A percentile compares a stretch with the other conserved stretches of the same genome.
Evolutionary conservation across 2,113 vertebrate species (phyloP).

Genomic region (Sylvietta virens): DNA sequence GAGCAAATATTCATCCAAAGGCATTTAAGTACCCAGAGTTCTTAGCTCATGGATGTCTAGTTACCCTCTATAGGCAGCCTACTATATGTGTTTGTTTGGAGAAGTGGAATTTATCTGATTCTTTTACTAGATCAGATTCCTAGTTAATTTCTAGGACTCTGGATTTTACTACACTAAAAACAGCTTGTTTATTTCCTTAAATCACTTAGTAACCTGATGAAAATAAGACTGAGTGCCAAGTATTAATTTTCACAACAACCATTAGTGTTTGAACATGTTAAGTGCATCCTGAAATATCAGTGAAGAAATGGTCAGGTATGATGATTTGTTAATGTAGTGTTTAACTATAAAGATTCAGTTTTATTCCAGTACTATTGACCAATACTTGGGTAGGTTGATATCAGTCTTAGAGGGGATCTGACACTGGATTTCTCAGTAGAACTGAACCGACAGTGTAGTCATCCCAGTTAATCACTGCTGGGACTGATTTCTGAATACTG

Average conservation of each 20-base stretch:
- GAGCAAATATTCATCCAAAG: background rate
- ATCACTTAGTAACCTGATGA: background rate
- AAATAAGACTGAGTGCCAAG: background rate
- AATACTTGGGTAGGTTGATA: background rate
- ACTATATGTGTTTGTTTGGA: background rate
- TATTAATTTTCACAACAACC: background rate
- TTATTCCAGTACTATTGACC: background rate
- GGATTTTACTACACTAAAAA: background rate
- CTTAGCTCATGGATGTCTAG: background rate
- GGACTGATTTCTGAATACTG: background rate
- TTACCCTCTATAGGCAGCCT: background rate
- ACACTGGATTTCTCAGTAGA: background rate
- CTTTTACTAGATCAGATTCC: background rate
- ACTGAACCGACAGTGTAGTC: background rate
- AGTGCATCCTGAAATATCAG: background rate
- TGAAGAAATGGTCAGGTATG: background rate
- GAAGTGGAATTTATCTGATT: background rate
- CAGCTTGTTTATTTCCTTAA: background rate
- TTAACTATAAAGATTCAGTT: background rate
- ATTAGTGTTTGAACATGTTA: background rate
- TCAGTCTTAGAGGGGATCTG: background rate
- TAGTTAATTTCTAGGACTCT: background rate
- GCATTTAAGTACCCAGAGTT: background rate
- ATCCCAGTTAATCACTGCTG: background rate
- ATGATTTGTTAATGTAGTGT: background rate